Evolutionary conservation across 2,888 invertebrate species (phyloP).

Genomic region (Scaptodrosophila latifasciaeformis): DNA sequence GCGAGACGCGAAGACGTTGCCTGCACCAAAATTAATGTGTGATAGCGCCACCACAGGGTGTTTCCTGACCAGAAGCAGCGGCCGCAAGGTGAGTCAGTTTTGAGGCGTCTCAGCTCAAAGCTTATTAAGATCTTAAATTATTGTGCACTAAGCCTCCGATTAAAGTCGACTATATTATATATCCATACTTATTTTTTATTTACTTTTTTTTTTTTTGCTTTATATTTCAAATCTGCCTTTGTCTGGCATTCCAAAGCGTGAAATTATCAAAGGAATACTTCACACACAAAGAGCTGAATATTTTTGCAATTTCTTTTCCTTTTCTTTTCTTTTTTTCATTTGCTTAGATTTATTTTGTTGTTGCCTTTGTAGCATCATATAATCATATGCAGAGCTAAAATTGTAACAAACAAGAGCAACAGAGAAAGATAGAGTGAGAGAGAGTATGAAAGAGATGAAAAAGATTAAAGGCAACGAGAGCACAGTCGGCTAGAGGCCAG

Average conservation of each 20-base stretch:
- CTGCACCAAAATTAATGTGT: conserved; percentile 78
- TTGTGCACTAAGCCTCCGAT: too few relatives aligned
- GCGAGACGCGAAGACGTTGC: conserved; percentile 28
- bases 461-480: not conserved
- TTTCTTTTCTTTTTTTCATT: not conserved
- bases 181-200: conserved; percentile 1
- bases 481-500: not conserved
- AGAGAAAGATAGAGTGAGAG: not conserved
- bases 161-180: conserved; percentile 2
- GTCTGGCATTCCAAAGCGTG: not conserved
- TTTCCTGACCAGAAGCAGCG: conserved; percentile 77
- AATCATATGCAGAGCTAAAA: conserved; percentile 1
- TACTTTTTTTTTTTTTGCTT: not conserved
- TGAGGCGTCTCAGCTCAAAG: conserved; percentile 25
- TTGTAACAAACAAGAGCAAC: not conserved
- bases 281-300: too few relatives aligned
- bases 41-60: conserved; percentile 84
- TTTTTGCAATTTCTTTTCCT: not conserved
- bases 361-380: not conserved
- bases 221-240: not conserved
- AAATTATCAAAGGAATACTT: too few relatives aligned
- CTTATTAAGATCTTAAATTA: too few relatives aligned
- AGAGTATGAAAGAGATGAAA: not conserved
- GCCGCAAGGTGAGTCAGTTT: conserved; percentile 71
- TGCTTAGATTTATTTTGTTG: not conserved